These are phyloP conservation scores for Limonius californicus DNA, from an alignment of 1,140 invertebrate species.

Conservation along the genomic window DNA sequence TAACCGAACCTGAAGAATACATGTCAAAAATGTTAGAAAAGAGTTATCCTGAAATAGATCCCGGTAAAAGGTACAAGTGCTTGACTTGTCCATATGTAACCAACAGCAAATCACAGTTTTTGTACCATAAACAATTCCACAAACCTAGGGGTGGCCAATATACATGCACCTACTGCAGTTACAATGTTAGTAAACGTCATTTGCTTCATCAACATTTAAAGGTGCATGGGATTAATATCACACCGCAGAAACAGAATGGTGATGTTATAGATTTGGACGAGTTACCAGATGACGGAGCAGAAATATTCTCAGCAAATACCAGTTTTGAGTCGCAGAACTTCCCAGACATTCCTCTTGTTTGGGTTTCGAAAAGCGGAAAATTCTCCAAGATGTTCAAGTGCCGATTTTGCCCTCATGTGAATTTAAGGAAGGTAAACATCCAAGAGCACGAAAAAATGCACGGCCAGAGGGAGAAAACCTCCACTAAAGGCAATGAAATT, in stretches of 20 bases:
- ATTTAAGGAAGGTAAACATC: constrained; percentile 72
- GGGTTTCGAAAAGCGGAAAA: constrained; percentile 66
- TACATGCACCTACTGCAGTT: constrained; percentile 76
- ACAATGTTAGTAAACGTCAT: constrained; percentile 76
- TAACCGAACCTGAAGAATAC: constrained; percentile 35
- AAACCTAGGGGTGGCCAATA: constrained; percentile 66
- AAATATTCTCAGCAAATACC: constrained; percentile 26
- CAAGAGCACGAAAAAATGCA: constrained; percentile 86
- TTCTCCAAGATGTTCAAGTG: constrained; percentile 84
- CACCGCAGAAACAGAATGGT: constrained; percentile 37
- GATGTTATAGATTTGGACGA: constrained; percentile 42
- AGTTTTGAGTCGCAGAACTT: constrained; percentile 34
- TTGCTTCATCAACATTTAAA: constrained; percentile 73
- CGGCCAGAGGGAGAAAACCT: constrained; percentile 50
- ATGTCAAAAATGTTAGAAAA: constrained; percentile 24
- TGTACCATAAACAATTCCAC: constrained; percentile 84
- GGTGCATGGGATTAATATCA: constrained; percentile 62
- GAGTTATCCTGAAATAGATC: constrained; percentile 21
- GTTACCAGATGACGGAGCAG: constrained; percentile 42
- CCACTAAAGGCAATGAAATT: constrained; percentile 31
- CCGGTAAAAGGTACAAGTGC: constrained; percentile 63
- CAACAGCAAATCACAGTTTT: constrained; percentile 78
- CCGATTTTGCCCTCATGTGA: constrained; percentile 78
- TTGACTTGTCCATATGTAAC: constrained; percentile 73
- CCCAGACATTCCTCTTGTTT: constrained; percentile 62